Base-by-base conservation (phyloP, 1,140 invertebrate genomes). In the Ceratina japonica region DNA sequence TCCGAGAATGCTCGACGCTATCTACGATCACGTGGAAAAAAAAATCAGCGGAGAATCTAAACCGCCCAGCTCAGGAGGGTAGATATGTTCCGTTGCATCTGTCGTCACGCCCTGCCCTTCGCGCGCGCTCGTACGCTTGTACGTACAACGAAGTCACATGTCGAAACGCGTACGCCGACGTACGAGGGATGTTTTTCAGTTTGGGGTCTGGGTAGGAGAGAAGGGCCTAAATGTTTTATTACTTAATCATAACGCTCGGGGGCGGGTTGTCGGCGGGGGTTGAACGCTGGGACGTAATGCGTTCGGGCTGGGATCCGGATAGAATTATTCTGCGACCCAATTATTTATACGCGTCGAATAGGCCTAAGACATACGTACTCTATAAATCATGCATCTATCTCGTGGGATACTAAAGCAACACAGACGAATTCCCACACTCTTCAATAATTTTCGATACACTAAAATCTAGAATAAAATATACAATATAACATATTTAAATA, bases 151-250 rank as follows among this genome's bases (percentile, higher is more conserved):
- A 44, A 44, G 37, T 44, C 37, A 44, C 37, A 44, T 44, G 37
- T 44, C 37, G 37, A 44, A 44, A 44, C 37, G 37, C 37, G 37
- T 44, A 44, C 37, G 37, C 37, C 3, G 3, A 44, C 10, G 37
- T 44, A 10, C 10, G 84, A 76, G 89, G 89, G 89, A 89, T 89
- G 86, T 88, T 87, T 89, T 91, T 88, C 83, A 89, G 81, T 87
- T 80, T 81, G 81, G 81, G 83, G 77, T 81, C 37, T 44, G 10
- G 37, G 37, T 82, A 84, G 77, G 61, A 82, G 81, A 82, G 66
- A 75, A 82, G 71, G 80, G 85, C 75, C 82, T 91, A 89, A 91
- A 91, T 92, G 89, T 91, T 91, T 92, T 91, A 92, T 92, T 92
- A 90, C 90, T 92, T 91, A 92, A 92, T 92, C 90, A 91, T 92